Evolutionary conservation across 2,113 vertebrate genomes (phyloP), one percentile per base, ranked within the genome.

Genomic region (Pelecanus crispus): DNA sequence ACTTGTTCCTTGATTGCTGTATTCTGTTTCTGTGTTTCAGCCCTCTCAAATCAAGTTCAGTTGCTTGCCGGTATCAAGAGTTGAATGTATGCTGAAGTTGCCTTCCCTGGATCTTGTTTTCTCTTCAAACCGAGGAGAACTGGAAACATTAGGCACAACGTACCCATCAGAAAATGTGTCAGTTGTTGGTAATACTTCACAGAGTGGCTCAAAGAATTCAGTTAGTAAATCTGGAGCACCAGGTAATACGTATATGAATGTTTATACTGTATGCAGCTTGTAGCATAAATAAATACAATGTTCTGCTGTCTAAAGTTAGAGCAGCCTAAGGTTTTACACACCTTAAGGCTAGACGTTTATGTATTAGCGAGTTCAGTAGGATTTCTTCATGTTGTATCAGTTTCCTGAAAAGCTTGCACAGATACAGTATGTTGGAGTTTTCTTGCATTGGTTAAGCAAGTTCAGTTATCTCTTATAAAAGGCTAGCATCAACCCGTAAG

Each of bases 31-130:
- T 94, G n/a, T 94, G 26, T 65, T 90, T 86, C 94, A 99, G 99
- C 99, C 99, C 7, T 99, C 99, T 73, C 99, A 99, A 97, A 99
- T 99, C 96, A 99, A 99, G 82, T 99, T 99, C 97, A 99, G 99
- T 97, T 99, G 99, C 93, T 98, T 99, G 93, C 99, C 99, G 0
- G 99, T 99, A 86, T 99, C 99, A 67, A 98, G 99, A 90, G 99
- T 99, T 29, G 99, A 99, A 97, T 99, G 99, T 44, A 99, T 99
- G 99, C 97, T 99, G 65, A 99, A 99, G 92, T 96, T 99, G 82
- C 99, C 99, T 21, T 99, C 99, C 20, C 95, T 99, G 86, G 99
- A 99, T 95, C 98, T 99, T 88, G 99, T 99, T 36, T 99, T 99
- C 97, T 99, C 99, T 78, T 99, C 99, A 58, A 99, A 99, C 94